A percentile compares a stretch with the other conserved stretches of the same genome.
Evolutionary conservation across 1,140 invertebrate species (phyloP).

Genomic region (Reticulitermes speratus): DNA sequence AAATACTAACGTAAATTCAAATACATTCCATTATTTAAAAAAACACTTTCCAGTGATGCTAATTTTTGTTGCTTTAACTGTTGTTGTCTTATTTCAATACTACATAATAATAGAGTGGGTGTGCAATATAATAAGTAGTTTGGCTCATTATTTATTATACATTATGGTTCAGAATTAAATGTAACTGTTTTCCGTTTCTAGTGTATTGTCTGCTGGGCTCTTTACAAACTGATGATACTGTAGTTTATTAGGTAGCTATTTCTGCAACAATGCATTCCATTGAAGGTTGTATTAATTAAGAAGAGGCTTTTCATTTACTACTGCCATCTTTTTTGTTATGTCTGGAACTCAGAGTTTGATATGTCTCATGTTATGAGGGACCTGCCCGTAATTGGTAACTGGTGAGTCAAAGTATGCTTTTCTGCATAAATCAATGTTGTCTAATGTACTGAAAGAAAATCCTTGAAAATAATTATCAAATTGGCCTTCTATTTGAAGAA

Average conservation of each 20-base stretch:
- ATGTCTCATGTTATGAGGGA: no score
- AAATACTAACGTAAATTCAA: not conserved
- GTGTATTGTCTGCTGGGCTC: not conserved
- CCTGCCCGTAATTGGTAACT: no score
- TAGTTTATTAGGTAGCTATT: not conserved
- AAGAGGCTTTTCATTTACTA: not conserved
- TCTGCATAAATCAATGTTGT: no score
- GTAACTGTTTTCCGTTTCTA: no score
- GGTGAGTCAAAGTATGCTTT: no score
- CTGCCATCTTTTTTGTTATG: not conserved
- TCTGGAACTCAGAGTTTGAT: not conserved
- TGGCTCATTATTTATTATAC: not conserved
- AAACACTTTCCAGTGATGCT: not conserved
- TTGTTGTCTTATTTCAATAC: not conserved
- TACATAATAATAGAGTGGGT: not conserved
- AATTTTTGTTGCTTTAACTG: not conserved
- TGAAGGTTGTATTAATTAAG: not conserved
- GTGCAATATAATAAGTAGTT: not conserved
- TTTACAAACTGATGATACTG: not conserved
- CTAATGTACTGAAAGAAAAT: no score
- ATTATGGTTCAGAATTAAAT: no score
- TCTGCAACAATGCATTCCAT: not conserved
- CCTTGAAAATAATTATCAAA: no score
- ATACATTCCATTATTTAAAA: slow-evolving; percentile 1
- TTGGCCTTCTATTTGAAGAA: no score